These are phyloP conservation scores for Microtus pennsylvanicus DNA, from an alignment of 2,113 vertebrate genomes.

Conservation along the genomic window DNA sequence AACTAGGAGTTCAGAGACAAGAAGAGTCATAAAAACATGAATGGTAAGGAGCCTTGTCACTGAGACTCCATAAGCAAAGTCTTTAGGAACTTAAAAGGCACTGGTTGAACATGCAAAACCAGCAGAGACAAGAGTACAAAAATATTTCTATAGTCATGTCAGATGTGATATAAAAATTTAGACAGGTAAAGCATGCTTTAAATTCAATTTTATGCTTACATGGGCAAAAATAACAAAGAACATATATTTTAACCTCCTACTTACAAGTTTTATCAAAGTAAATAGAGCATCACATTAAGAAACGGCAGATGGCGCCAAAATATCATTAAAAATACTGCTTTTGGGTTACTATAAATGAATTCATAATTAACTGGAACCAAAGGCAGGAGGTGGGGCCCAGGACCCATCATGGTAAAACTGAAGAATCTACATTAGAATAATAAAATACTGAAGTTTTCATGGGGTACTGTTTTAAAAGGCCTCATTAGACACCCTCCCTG, in stretches of 20 bases:
- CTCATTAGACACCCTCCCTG: not conserved
- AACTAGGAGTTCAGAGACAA: not conserved
- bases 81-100: conserved; percentile 20
- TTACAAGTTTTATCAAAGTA: conserved; percentile 37
- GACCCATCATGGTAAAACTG: not conserved
- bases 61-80: not conserved
- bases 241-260: not conserved
- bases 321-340: not conserved
- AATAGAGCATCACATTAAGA: conserved; percentile 17
- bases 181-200: not conserved
- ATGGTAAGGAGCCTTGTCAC: not conserved
- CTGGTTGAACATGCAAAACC: not conserved
- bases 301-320: conserved; percentile 81
- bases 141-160: not conserved
- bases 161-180: conserved; percentile 26
- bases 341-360: conserved; percentile 46
- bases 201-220: not conserved
- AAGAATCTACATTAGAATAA: not conserved
- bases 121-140: not conserved
- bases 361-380: conserved; percentile 42
- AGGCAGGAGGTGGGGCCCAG: not conserved
- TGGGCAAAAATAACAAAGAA: conserved; percentile 10
- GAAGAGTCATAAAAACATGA: not conserved
- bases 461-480: not conserved
- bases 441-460: conserved; percentile 44